Evolutionary conservation across 2,797 vertebrate genomes (phyloP).

Genomic region (Threskiornis aethiopicus): DNA sequence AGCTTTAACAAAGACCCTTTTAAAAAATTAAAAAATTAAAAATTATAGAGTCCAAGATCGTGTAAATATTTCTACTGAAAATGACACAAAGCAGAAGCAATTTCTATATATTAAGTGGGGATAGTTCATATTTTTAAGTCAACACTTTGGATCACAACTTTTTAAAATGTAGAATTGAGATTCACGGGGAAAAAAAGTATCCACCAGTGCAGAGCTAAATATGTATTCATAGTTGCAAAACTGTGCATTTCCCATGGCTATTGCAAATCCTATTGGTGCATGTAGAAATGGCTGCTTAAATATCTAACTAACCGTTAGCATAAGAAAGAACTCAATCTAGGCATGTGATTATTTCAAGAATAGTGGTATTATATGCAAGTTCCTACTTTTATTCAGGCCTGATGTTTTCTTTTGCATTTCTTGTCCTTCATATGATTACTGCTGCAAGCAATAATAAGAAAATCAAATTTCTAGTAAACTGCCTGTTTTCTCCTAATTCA

Average conservation of each 20-base stretch:
- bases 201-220: background rate
- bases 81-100: background rate
- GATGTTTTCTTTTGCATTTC: background rate
- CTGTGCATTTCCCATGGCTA: background rate
- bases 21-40: background rate
- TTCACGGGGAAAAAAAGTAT: background rate
- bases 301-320: background rate
- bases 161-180: background rate
- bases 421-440: background rate
- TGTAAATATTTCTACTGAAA: background rate
- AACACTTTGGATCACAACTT: background rate
- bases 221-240: background rate
- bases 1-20: background rate
- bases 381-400: background rate
- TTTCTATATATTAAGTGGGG: background rate
- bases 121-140: background rate
- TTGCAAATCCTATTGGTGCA: background rate
- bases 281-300: background rate
- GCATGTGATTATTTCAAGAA: background rate
- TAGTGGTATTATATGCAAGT: background rate
- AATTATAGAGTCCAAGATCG: background rate
- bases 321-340: background rate
- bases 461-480: slow-evolving; percentile 5
- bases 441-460: background rate
- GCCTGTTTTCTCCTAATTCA: background rate